Conservation (phyloP, 2,797 vertebrate species). For the Lateolabrax maculatus region DNA sequence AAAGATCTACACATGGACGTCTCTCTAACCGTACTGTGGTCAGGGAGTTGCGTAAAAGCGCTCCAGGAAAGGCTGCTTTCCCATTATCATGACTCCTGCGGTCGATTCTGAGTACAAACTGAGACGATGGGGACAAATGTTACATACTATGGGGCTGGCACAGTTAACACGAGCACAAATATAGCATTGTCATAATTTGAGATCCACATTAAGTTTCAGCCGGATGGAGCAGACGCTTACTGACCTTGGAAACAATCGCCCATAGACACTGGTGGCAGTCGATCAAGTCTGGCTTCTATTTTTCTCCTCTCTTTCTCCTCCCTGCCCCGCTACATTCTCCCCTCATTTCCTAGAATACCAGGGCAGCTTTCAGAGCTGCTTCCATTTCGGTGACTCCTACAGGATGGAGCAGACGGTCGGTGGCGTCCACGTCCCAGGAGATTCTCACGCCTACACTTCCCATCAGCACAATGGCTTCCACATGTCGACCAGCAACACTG, state of each 20-base stretch:
- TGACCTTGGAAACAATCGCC: constrained; percentile 59
- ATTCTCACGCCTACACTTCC: constrained; percentile 89
- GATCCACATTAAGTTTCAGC: constrained; percentile 51
- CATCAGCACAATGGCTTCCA: constrained; percentile 93
- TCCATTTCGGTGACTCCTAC: constrained; percentile 95
- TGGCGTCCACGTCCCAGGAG: constrained; percentile 85
- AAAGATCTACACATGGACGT: constrained; percentile 76
- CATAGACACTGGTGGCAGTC: constrained; percentile 42
- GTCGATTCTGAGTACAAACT: constrained; percentile 67
- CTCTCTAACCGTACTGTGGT: constrained; percentile 78
- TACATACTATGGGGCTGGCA: constrained; percentile 53
- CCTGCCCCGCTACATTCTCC: constrained; percentile 1
- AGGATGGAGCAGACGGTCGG: constrained; percentile 89
- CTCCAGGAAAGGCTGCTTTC: constrained; percentile 71
- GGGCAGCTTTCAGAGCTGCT: constrained; percentile 96
- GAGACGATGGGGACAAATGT: constrained; percentile 70
- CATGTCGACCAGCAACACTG: constrained; percentile 85
- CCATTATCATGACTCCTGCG: constrained; percentile 80
- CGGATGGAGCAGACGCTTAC: constrained; percentile 20
- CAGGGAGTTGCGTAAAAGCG: constrained; percentile 72
- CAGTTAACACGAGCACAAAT: constrained; percentile 61
- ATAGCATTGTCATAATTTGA: constrained; percentile 69
- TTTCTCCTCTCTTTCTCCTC: constrained; percentile 29
- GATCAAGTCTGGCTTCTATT: constrained; percentile 64
- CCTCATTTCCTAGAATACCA: constrained; percentile 91